Base-by-base conservation (phyloP, 1,140 invertebrate genomes). In the Hyphantria cunea region DNA sequence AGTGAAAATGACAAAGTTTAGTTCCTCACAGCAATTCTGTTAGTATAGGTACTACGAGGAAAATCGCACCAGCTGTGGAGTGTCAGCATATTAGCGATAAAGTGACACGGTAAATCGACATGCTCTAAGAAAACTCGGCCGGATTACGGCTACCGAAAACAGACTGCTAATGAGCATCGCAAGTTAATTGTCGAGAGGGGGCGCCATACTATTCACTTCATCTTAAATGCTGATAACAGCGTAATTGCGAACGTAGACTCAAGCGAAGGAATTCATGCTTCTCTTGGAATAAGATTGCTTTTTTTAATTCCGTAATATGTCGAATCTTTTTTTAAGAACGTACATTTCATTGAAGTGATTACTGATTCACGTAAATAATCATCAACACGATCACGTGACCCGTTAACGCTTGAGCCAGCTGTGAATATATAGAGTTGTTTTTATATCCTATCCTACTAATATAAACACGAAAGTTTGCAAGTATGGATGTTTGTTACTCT, bases 161-260 rank as follows among this genome's bases (percentile, higher is more conserved):
- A 72, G 68, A 45, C 71, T 82, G 76, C 76, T 84, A 84, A 84
- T 86, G 81, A 86, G 78, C 69, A 75, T 71, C 67, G 72, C 72
- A 53, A 80, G 75, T 84, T 86, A 84, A 86, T 82, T 81, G 74
- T 72, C 58, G 62, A 56, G 58, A 62, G 68, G 72, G 64, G 51
- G 60, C 70, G 49, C 59, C 72, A 48, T 53, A 70, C 75, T 74
- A 72, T 82, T 78, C 71, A 72, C 52, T 74, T 76, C 47, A 66
- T 65, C 44, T 70, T 72, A 62, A 70, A 73, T 75, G 63, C 74
- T 75, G 76, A 83, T 80, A 82, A 76, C 59, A 76, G 33, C 60
- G 77, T 72, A 82, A 75, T 70, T 64, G 32, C 11, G 33, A 15
- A 56, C 32, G 42, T 32, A 50, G 34, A 51, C 48, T 5, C n/a